Evolutionary conservation across 1,140 invertebrate genomes (phyloP).

Genomic region (Littorina saxatilis): DNA sequence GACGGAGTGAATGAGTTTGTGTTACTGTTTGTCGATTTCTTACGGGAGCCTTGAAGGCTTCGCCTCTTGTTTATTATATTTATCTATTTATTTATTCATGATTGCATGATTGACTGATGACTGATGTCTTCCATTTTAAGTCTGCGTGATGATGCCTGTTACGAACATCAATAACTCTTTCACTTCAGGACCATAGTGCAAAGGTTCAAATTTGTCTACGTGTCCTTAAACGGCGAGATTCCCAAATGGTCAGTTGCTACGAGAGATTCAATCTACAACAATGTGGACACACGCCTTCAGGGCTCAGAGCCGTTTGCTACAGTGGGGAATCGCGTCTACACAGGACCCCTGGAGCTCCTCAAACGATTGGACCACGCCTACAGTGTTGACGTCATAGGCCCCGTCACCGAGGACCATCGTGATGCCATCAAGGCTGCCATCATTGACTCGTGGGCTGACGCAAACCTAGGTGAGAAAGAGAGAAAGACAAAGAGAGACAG

Average conservation of each 20-base stretch:
- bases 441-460: not conserved
- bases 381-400: conserved; percentile 21
- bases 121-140: too few relatives aligned
- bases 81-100: too few relatives aligned
- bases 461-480: conserved; percentile 2
- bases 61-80: too few relatives aligned
- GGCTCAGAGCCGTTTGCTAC: conserved; percentile 17
- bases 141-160: too few relatives aligned
- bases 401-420: not conserved
- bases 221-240: not conserved
- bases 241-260: not conserved
- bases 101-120: too few relatives aligned
- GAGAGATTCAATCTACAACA: not conserved
- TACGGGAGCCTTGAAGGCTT: too few relatives aligned
- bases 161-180: too few relatives aligned
- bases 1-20: too few relatives aligned
- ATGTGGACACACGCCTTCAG: not conserved
- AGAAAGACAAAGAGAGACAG: not conserved
- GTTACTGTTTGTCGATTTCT: too few relatives aligned
- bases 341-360: conserved; percentile 15
- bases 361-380: conserved; percentile 27
- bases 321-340: conserved; percentile 16
- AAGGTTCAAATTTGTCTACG: not conserved
- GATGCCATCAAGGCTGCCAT: not conserved
- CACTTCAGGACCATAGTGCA: conserved; percentile 2